Evolutionary conservation across 1,140 invertebrate genomes (phyloP).

Genomic region (Glossosoma conforme): DNA sequence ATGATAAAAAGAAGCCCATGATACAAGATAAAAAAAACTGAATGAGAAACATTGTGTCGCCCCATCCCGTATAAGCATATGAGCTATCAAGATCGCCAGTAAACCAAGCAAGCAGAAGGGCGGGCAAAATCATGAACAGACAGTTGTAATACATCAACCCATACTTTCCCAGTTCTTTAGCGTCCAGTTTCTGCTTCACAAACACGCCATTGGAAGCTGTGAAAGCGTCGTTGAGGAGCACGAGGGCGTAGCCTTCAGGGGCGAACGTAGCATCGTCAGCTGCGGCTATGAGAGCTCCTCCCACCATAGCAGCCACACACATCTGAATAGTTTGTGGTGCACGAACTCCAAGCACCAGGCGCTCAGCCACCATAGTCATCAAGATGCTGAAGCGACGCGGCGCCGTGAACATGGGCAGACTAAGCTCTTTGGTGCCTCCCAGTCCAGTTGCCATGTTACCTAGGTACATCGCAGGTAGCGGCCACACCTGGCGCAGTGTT

Average conservation of each 20-base stretch:
- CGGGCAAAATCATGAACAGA: conserved; percentile 88
- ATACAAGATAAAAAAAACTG: conserved; percentile 89
- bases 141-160: conserved; percentile 97
- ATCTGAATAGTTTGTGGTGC: conserved; percentile 71
- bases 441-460: conserved; percentile 95
- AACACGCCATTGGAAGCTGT: conserved; percentile 96
- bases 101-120: conserved; percentile 65
- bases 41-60: conserved; percentile 67
- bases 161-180: conserved; percentile 91
- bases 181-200: conserved; percentile 95
- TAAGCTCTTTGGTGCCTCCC: conserved; percentile 95
- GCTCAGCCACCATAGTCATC: conserved; percentile 96
- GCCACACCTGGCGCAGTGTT: conserved; percentile 79
- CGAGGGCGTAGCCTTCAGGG: conserved; percentile 82
- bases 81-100: conserved; percentile 75
- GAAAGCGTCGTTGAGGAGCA: conserved; percentile 83
- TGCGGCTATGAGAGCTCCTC: conserved; percentile 85
- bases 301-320: conserved; percentile 95
- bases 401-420: conserved; percentile 98
- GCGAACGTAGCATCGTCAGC: conserved; percentile 93
- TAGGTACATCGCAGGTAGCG: conserved; percentile 88
- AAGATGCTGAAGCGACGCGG: conserved; percentile 93
- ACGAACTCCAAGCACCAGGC: conserved; percentile 73
- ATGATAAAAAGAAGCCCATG: conserved; percentile 95
- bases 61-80: conserved; percentile 66